Base-by-base conservation (phyloP, 2,888 invertebrate species). In the Netelia fuscicornis region DNA sequence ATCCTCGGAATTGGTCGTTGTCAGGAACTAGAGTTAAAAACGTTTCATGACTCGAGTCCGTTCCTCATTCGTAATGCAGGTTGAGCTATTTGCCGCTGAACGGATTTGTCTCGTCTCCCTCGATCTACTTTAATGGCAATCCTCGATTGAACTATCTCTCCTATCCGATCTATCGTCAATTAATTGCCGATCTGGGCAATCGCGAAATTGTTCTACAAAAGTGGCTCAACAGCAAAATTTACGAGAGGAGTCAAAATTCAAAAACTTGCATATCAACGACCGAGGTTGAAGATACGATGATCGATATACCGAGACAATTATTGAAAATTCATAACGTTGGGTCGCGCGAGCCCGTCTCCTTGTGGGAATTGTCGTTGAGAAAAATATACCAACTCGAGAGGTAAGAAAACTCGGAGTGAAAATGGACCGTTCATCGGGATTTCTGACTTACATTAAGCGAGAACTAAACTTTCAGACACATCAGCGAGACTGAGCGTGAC, bases 231-330 rank as follows among this genome's bases (percentile, higher is more conserved):
- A 6, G 37, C 70, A 71, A 71, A 30, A 37, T n/a, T 64, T 37
- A 23, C 17, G 58, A 58, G 11, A 56, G 13, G 10, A 67, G 48
- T 23, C 80, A 67, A 37, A 83, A 86, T 87, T 70, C 88, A 87
- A 54, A 86, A 87, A 86, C 56, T 83, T 82, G 82, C 60, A 68
- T 83, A 30, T 54, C 17, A 17, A 58, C 44, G 9, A n/a, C 44
- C 10, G 75, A 76, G 64, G 71, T 54, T 17, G 83, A 86, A 64
- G 56, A 81, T 71, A 86, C 87, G 25, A 76, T 85, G 1, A 89
- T 93, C 52, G 90, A 91, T 85, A 88, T 93, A 79, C 93, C 93
- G 20, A 88, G 92, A n/a, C 93, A 92, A 84, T 85, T 93, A 65
- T 75, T 92, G 13, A 88, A 86, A 80, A 86, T 92, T 84, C 88